Conservation (phyloP, 2,888 invertebrate genomes). For the Morinoia aosen region DNA sequence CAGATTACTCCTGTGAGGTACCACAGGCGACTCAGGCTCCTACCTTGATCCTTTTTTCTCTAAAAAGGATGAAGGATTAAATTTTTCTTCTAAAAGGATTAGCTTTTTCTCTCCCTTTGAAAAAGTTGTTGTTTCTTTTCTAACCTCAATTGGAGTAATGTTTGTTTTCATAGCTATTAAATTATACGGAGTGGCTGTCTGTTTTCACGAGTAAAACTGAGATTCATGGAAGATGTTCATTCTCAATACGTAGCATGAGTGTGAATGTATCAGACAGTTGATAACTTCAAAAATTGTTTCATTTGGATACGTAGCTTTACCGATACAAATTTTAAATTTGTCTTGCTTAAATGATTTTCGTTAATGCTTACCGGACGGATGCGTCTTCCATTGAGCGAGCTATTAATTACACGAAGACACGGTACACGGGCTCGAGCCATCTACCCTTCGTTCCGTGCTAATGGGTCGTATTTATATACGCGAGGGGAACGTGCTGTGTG, state of each 20-base stretch:
- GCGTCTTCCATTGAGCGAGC: background rate
- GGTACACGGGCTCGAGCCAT: background rate
- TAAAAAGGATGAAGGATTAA: too few relatives aligned
- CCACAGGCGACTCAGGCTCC: background rate
- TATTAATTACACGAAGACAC: background rate
- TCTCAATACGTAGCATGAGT: background rate
- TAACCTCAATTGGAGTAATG: background rate
- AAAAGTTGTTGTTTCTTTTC: background rate
- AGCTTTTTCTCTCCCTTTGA: too few relatives aligned
- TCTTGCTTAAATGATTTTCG: background rate
- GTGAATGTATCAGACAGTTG: background rate
- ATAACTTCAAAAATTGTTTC: background rate
- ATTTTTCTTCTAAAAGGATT: background rate
- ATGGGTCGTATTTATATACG: constrained; percentile 1
- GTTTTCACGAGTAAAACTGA: background rate
- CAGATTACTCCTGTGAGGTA: background rate
- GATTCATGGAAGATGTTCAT: background rate
- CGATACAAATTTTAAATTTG: background rate
- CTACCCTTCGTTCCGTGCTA: background rate
- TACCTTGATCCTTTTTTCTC: too few relatives aligned
- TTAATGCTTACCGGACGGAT: background rate
- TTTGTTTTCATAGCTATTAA: background rate
- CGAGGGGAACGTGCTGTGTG: background rate
- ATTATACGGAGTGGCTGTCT: background rate
- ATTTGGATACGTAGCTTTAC: background rate